Evolutionary conservation across 2,797 vertebrate species (phyloP).

Genomic region (Hoplostethus atlanticus): DNA sequence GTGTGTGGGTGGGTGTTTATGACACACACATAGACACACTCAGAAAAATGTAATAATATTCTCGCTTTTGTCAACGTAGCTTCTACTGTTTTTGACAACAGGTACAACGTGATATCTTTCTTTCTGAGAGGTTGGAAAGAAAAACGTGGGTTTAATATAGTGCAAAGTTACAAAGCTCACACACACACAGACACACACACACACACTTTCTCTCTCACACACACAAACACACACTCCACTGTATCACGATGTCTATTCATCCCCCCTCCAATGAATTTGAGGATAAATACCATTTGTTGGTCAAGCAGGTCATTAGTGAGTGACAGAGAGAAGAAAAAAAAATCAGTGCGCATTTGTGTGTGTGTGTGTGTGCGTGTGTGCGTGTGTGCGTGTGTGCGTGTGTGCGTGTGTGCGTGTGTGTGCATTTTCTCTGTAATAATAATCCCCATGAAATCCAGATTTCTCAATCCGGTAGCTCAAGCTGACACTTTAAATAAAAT

Average conservation of each 20-base stretch:
- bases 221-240: constrained; percentile 13
- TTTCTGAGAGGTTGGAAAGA: not conserved
- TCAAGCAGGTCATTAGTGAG: constrained; percentile 79
- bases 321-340: constrained; percentile 65
- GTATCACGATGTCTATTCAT: constrained; percentile 51
- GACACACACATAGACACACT: not conserved
- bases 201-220: not conserved
- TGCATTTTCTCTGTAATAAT: constrained; percentile 82
- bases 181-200: constrained; percentile 15
- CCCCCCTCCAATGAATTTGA: constrained; percentile 45
- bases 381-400: constrained; percentile 26
- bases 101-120: not conserved
- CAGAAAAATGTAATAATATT: not conserved
- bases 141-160: not conserved
- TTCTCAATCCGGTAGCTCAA: constrained; percentile 97
- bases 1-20: no score
- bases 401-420: constrained; percentile 26
- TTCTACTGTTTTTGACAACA: no score
- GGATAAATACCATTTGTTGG: constrained; percentile 75
- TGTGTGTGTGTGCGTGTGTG: constrained; percentile 13
- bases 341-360: no score
- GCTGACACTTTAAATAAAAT: constrained; percentile 99
- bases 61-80: not conserved
- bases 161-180: not conserved
- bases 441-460: constrained; percentile 99